Evolutionary conservation across 2,888 invertebrate genomes (phyloP).

Genomic region (Nemotelus pantherinus): DNA sequence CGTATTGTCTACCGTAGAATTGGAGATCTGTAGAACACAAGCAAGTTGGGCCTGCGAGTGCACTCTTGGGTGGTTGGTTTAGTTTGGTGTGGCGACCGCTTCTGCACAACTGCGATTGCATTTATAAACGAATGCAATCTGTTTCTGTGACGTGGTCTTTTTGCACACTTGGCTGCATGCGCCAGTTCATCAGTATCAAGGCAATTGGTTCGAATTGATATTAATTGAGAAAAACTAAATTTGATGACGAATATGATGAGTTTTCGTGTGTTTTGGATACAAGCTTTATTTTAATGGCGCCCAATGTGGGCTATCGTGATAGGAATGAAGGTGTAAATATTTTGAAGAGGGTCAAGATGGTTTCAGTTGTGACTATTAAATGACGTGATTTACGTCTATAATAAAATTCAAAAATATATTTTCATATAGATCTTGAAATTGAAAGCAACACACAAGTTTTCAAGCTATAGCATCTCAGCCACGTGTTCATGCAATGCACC

Average conservation of each 20-base stretch:
- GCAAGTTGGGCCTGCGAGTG: conserved; percentile 2
- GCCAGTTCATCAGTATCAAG: conserved; percentile 40
- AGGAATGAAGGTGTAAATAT: too few species aligned
- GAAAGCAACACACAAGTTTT: too few species aligned
- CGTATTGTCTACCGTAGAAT: conserved; percentile 14
- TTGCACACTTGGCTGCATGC: conserved; percentile 32
- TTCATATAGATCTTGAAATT: too few species aligned
- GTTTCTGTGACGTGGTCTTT: conserved; percentile 34
- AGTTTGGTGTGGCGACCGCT: not conserved
- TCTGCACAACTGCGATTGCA: conserved; percentile 40
- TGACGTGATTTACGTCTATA: too few species aligned
- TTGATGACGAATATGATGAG: not conserved
- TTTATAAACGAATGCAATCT: conserved; percentile 15
- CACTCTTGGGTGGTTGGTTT: not conserved
- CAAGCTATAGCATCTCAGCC: too few species aligned
- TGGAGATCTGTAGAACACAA: not conserved
- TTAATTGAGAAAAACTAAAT: conserved; percentile 33
- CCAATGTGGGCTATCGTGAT: too few species aligned
- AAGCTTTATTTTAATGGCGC: too few species aligned
- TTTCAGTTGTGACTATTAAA: too few species aligned
- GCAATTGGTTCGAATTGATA: conserved; percentile 37
- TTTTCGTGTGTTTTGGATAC: too few species aligned
- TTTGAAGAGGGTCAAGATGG: too few species aligned
- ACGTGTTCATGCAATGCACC: too few species aligned
- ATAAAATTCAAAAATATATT: too few species aligned